Percentiles rank a stretch among this genome's conserved stretches.
Evolutionary conservation across 64 coral and sea anemone genomes (phyloP).

Genomic region (Hydrozoanthus tunicans): DNA sequence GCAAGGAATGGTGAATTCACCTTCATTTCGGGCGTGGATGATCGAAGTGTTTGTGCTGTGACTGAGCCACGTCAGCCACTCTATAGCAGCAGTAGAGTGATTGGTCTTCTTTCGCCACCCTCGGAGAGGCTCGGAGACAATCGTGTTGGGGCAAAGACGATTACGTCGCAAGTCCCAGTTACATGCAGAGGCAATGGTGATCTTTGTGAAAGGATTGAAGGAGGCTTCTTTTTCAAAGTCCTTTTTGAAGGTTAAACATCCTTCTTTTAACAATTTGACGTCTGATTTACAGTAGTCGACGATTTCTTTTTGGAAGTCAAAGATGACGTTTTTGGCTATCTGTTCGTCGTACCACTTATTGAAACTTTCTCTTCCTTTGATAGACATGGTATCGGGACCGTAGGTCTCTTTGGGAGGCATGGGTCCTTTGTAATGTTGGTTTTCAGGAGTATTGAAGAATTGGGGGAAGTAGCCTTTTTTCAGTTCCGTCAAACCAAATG

Average conservation of each 20-base stretch:
- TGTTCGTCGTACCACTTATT: conserved; percentile 19
- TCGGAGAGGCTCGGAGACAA: too few relatives aligned
- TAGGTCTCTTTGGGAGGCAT: background rate
- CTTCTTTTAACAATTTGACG: background rate
- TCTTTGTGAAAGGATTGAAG: too few relatives aligned
- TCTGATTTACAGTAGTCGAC: too few relatives aligned
- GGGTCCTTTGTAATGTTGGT: conserved; percentile 10
- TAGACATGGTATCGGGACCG: conserved; percentile 20
- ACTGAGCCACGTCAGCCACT: background rate
- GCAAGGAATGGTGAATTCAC: background rate
- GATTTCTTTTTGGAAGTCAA: background rate
- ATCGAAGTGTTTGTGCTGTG: background rate
- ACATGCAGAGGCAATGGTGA: background rate
- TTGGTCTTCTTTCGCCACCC: background rate
- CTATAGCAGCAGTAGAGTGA: background rate
- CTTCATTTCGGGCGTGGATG: background rate
- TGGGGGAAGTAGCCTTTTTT: too few relatives aligned
- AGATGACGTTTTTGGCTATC: background rate
- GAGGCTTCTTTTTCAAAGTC: background rate
- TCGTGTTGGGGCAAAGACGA: background rate
- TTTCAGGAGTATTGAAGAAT: background rate
- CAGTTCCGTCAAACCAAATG: background rate
- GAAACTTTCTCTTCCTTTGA: background rate
- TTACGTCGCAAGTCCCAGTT: background rate
- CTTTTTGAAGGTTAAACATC: background rate